These are phyloP conservation scores for Umimayanthus chanpuru DNA, from an alignment of 92 coral and sea anemone genomes.

Conservation along the genomic window DNA sequence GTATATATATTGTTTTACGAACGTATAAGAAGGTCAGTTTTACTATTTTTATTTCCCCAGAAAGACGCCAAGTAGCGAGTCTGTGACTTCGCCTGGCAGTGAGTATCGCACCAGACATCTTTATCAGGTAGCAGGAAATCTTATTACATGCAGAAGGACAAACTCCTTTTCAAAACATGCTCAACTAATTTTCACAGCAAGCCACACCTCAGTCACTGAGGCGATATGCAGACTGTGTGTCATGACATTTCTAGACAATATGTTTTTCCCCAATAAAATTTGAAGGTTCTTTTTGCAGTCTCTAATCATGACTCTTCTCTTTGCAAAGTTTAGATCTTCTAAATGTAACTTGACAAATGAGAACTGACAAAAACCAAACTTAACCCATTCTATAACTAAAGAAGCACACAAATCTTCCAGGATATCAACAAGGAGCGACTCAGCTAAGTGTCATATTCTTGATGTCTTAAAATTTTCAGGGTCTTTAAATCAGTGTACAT, in stretches of 20 bases:
- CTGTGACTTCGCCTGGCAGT: conserved; percentile 25
- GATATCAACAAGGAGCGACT: not conserved
- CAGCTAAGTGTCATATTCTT: not conserved
- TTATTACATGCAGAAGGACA: not conserved
- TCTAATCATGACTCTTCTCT: too few relatives aligned
- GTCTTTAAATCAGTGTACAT: too few relatives aligned
- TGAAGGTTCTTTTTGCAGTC: not conserved
- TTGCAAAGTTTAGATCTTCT: not conserved
- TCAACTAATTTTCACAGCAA: too few relatives aligned
- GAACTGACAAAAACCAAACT: not conserved
- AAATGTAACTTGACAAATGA: not conserved
- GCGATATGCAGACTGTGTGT: not conserved
- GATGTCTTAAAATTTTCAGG: not conserved
- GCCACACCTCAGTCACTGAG: not conserved
- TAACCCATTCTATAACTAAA: not conserved
- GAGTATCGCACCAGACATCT: not conserved
- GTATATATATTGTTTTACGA: too few relatives aligned
- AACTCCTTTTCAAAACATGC: too few relatives aligned
- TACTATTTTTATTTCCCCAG: not conserved
- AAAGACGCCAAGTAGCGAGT: conserved; percentile 16
- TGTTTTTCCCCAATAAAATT: conserved; percentile 15
- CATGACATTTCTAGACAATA: conserved; percentile 59
- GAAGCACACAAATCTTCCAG: not conserved
- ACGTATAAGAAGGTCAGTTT: not conserved
- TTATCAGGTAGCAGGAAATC: not conserved